Percentiles rank a stretch among this genome's conserved stretches.
These are phyloP conservation scores for Otolemur crassicaudatus DNA, from an alignment of 2,797 vertebrate species.

Conservation along the genomic window DNA sequence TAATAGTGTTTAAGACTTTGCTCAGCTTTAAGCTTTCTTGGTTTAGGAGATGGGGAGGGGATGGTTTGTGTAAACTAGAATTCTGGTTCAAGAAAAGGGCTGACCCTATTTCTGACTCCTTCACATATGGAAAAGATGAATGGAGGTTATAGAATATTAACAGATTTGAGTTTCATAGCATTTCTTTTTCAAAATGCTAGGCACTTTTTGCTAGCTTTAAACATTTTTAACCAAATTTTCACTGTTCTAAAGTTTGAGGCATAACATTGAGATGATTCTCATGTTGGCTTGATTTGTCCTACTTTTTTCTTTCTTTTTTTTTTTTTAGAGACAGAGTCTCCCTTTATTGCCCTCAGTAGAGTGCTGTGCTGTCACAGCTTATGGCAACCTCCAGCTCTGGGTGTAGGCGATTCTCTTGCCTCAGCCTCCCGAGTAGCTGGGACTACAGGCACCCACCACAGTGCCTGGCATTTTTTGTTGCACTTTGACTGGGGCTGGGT, in stretches of 20 bases:
- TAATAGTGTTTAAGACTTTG: background rate
- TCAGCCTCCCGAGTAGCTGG: no score
- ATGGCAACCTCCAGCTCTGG: no score
- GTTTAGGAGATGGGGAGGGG: background rate
- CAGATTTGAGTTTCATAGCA: constrained; percentile 10
- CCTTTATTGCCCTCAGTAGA: no score
- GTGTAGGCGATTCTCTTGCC: no score
- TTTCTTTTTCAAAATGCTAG: constrained; percentile 40
- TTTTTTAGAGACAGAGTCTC: no score
- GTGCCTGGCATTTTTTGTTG: no score
- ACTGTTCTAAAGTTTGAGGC: constrained; percentile 23
- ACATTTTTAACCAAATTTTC: background rate
- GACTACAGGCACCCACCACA: no score
- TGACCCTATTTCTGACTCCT: background rate
- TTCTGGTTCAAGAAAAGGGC: constrained; percentile 57
- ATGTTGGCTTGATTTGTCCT: background rate
- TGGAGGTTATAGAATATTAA: constrained; percentile 53
- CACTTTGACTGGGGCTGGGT: no score
- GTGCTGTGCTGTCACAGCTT: no score
- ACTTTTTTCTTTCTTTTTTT: background rate
- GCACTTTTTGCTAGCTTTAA: background rate
- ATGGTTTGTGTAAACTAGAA: constrained; percentile 44
- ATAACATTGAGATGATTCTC: background rate
- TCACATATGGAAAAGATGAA: constrained; percentile 2
- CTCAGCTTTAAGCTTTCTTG: constrained; percentile 2